Evolutionary conservation across 2,113 vertebrate genomes (phyloP).

Genomic region (Oreochromis aureus): DNA sequence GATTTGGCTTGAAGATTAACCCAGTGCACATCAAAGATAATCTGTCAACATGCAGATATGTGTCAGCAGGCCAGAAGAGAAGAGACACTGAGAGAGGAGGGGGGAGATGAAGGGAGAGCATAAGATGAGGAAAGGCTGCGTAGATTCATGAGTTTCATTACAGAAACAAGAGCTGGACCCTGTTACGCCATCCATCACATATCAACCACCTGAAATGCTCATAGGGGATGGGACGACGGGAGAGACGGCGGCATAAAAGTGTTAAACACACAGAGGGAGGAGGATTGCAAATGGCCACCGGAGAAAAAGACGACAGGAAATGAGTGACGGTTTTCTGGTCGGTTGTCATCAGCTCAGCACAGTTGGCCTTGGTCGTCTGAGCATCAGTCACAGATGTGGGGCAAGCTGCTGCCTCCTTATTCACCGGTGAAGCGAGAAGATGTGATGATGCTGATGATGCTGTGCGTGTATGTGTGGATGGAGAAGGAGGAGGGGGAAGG

Average conservation of each 20-base stretch:
- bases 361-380: not conserved
- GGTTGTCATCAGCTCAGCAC: not conserved
- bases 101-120: not conserved
- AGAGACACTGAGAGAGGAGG: not conserved
- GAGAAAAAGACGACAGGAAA: not conserved
- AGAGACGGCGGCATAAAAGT: not conserved
- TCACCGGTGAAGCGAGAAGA: constrained; percentile 10
- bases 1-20: constrained; percentile 41
- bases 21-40: constrained; percentile 23
- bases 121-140: not conserved
- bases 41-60: constrained; percentile 40
- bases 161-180: not conserved
- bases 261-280: not conserved
- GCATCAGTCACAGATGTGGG: constrained; percentile 36
- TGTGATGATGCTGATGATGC: not conserved
- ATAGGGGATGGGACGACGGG: not conserved
- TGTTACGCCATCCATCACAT: not conserved
- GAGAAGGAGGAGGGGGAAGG: not conserved
- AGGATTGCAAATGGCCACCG: constrained; percentile 16
- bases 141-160: not conserved
- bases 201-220: not conserved
- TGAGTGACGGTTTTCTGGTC: not conserved
- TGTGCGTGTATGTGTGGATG: not conserved
- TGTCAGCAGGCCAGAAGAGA: constrained; percentile 47
- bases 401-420: constrained; percentile 32